Evolutionary conservation across 2,888 invertebrate genomes (phyloP).

Genomic region (Pterostichus niger): DNA sequence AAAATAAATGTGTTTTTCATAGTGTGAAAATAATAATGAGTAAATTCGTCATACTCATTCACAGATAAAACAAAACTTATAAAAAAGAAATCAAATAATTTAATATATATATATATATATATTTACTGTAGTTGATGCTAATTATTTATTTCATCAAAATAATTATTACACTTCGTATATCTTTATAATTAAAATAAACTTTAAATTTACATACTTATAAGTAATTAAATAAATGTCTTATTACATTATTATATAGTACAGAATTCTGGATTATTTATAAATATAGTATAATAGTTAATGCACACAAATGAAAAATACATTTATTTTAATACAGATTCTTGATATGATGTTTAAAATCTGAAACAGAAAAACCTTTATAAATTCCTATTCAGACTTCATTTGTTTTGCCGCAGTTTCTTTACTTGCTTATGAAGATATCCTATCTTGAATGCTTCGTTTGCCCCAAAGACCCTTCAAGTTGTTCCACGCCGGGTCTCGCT

Average conservation of each 20-base stretch:
- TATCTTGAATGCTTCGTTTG: slow-evolving; percentile 79
- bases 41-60: not conserved
- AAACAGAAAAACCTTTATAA: slow-evolving; percentile 52
- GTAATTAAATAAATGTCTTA: slow-evolving; percentile 58
- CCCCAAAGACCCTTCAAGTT: slow-evolving; percentile 90
- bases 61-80: not conserved
- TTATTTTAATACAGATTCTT: slow-evolving; percentile 65
- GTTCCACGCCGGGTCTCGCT: slow-evolving; percentile 89
- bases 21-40: not conserved
- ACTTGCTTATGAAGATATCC: slow-evolving; percentile 66
- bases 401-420: slow-evolving; percentile 26
- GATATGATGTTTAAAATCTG: slow-evolving; percentile 64
- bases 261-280: slow-evolving; percentile 64
- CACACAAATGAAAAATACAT: slow-evolving; percentile 66
- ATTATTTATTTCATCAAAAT: slow-evolving; percentile 65
- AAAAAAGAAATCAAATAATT: not conserved
- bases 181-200: slow-evolving; percentile 48
- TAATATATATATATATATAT: slow-evolving; percentile 40
- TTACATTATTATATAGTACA: slow-evolving; percentile 63
- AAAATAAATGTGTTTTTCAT: slow-evolving; percentile 22
- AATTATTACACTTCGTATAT: slow-evolving; percentile 65
- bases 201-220: slow-evolving; percentile 64
- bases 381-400: slow-evolving; percentile 20
- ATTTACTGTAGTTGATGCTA: slow-evolving; percentile 63
- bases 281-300: slow-evolving; percentile 47